Conservation (phyloP, 2,888 invertebrate species). For the Lycia hirtaria region DNA sequence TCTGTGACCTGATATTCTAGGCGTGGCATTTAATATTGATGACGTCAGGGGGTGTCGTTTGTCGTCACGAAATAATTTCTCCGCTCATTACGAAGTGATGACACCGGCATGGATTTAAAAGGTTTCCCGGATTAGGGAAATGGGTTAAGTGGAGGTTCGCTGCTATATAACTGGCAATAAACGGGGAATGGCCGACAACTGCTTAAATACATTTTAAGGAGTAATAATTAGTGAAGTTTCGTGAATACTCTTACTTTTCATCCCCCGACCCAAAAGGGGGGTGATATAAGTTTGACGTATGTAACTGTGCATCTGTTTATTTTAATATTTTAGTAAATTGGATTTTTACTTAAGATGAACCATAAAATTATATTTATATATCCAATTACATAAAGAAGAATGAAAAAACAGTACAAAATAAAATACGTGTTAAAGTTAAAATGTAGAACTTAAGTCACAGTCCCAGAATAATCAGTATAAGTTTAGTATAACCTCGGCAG, state of each 20-base stretch:
- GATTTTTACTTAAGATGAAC: too few species aligned
- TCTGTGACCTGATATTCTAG: conserved; percentile 11
- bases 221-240: conserved; percentile 11
- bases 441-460: too few species aligned
- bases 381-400: too few species aligned
- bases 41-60: conserved; percentile 26
- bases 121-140: conserved; percentile 33
- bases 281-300: too few species aligned
- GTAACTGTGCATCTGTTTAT: too few species aligned
- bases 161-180: conserved; percentile 23
- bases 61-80: conserved; percentile 29
- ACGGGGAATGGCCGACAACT: conserved; percentile 10
- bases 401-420: too few species aligned
- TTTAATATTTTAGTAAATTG: too few species aligned
- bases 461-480: too few species aligned
- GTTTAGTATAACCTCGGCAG: too few species aligned
- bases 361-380: too few species aligned
- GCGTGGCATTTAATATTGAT: conserved; percentile 28
- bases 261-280: too few species aligned
- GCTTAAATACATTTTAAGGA: conserved; percentile 13
- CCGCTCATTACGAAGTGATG: conserved; percentile 30
- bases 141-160: conserved; percentile 27
- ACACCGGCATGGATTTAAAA: conserved; percentile 32
- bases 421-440: too few species aligned
- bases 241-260: neutral